A percentile compares a stretch with the other conserved stretches of the same genome.
Evolutionary conservation across 2,113 vertebrate genomes (phyloP).

Genomic region (Sisor rabdophorus): DNA sequence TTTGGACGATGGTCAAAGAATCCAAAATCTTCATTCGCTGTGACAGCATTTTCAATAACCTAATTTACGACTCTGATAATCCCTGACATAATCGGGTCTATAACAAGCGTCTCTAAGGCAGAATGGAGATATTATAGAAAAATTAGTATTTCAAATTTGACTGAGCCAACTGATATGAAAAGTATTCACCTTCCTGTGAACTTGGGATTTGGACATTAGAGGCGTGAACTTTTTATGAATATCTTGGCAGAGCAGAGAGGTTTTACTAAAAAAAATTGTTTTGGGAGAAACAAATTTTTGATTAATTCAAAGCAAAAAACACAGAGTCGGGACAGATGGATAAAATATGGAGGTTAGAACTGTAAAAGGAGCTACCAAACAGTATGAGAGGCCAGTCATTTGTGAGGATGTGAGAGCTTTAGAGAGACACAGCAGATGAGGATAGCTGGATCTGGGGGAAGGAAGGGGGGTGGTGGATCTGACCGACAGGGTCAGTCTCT

Average conservation of each 20-base stretch:
- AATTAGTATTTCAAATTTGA: slow-evolving; percentile 17
- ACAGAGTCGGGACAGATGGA: slow-evolving; percentile 1
- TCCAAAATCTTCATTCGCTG: slow-evolving; percentile 33
- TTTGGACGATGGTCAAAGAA: slow-evolving; percentile 37
- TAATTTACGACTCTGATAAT: slow-evolving; percentile 29
- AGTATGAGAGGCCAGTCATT: slow-evolving; percentile 4
- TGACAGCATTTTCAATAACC: slow-evolving; percentile 25
- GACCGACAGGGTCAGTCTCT: slow-evolving; percentile 68
- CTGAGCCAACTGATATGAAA: slow-evolving; percentile 20
- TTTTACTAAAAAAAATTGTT: not conserved
- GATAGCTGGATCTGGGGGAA: slow-evolving; percentile 45
- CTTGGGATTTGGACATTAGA: not conserved
- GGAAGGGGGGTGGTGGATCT: slow-evolving; percentile 51
- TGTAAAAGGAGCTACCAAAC: slow-evolving; percentile 8
- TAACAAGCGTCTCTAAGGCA: slow-evolving; percentile 11
- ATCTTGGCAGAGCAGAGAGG: not conserved
- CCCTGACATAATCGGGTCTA: slow-evolving; percentile 20
- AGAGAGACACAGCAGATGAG: slow-evolving; percentile 52
- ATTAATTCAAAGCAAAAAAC: not conserved
- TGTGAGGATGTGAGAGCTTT: slow-evolving; percentile 4
- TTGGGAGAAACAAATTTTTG: not conserved
- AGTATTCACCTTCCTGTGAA: slow-evolving; percentile 23
- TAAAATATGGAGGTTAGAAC: not conserved
- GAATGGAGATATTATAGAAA: slow-evolving; percentile 6
- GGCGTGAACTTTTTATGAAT: not conserved